These are phyloP conservation scores for Proales similis DNA, from an alignment of 1,140 invertebrate species.

Conservation along the genomic window DNA sequence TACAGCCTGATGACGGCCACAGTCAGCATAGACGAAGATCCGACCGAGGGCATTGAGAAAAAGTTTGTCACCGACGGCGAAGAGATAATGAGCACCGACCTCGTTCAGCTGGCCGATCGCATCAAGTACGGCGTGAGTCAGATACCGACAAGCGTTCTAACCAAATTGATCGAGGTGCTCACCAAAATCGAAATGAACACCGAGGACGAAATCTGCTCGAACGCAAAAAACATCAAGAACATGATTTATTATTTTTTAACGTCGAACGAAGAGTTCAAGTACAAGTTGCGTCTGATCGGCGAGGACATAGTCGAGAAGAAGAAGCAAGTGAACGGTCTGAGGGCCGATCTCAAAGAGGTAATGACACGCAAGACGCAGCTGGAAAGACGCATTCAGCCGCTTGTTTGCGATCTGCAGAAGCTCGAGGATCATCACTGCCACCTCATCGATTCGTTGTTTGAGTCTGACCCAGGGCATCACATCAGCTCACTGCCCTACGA, in stretches of 20 bases:
- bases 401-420: slow-evolving; percentile 34
- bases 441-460: slow-evolving; percentile 20
- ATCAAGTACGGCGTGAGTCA: slow-evolving; percentile 37
- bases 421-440: slow-evolving; percentile 28
- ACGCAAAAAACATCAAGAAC: slow-evolving; percentile 26
- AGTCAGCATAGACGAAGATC: slow-evolving; percentile 34
- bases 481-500: too few relatives aligned
- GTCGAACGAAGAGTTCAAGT: slow-evolving; percentile 34
- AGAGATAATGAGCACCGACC: slow-evolving; percentile 32
- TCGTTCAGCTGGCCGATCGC: slow-evolving; percentile 28
- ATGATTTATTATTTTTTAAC: slow-evolving; percentile 36
- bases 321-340: slow-evolving; percentile 31
- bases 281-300: slow-evolving; percentile 20
- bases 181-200: slow-evolving; percentile 24
- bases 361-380: slow-evolving; percentile 27
- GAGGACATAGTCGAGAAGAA: slow-evolving; percentile 34
- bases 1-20: slow-evolving; percentile 35
- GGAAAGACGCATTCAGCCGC: slow-evolving; percentile 30
- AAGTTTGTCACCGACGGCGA: slow-evolving; percentile 37
- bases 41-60: slow-evolving; percentile 30
- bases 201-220: slow-evolving; percentile 20
- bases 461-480: too few relatives aligned
- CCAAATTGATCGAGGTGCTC: slow-evolving; percentile 22
- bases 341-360: slow-evolving; percentile 33
- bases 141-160: slow-evolving; percentile 10